Evolutionary conservation across 2,797 vertebrate species (phyloP).

Genomic region (Enteromius argenteus): DNA sequence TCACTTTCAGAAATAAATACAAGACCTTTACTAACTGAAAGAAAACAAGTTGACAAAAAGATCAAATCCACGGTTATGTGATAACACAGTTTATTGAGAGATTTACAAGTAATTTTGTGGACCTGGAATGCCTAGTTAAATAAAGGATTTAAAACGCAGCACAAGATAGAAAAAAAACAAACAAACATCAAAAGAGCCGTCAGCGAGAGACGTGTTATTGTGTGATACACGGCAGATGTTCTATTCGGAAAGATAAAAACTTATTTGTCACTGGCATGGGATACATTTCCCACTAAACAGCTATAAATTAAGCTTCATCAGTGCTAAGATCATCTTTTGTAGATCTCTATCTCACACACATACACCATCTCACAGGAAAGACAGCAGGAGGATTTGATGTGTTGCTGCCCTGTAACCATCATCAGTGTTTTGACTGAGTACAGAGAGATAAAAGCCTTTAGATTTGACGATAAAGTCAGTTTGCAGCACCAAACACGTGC

Average conservation of each 20-base stretch:
- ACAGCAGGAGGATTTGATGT: background rate
- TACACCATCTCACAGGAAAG: background rate
- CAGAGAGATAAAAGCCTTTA: background rate
- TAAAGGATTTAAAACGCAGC: background rate
- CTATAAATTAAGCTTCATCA: constrained; percentile 2
- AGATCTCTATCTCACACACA: background rate
- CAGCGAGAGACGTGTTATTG: background rate
- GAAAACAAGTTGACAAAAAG: background rate
- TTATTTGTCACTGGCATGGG: background rate
- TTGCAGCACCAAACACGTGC: background rate
- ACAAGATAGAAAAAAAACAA: background rate
- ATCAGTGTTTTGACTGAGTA: background rate
- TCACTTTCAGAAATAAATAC: no score
- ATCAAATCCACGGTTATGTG: background rate
- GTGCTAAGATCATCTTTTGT: background rate
- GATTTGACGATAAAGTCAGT: constrained; percentile 22
- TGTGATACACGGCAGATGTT: constrained; percentile 6
- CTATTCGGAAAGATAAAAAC: background rate
- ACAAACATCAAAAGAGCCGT: background rate
- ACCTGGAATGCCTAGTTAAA: background rate
- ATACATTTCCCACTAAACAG: background rate
- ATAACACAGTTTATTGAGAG: background rate
- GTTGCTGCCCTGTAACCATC: constrained; percentile 10
- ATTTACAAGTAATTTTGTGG: background rate
- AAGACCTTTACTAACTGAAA: background rate